A percentile compares a stretch with the other conserved stretches of the same genome.
These are phyloP conservation scores for Diploscapter pachys DNA, from an alignment of 1,140 invertebrate species.

Conservation along the genomic window DNA sequence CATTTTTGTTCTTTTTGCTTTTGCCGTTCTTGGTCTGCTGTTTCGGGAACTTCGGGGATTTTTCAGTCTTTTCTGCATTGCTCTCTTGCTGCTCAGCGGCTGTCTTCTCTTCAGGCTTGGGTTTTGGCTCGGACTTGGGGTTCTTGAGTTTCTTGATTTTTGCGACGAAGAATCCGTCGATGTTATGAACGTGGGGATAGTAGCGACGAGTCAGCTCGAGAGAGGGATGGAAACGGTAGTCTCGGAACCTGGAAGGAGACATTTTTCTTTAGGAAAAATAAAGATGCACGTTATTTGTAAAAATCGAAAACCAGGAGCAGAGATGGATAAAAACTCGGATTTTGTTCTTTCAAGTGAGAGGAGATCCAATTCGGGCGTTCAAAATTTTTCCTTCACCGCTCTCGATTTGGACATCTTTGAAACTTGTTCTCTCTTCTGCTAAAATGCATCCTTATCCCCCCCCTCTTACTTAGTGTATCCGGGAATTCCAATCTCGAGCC, in stretches of 20 bases:
- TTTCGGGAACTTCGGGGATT: too few relatives aligned
- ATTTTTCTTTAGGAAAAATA: too few relatives aligned
- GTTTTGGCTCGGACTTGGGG: constrained; percentile 33
- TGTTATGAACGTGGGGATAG: constrained; percentile 96
- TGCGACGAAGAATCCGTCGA: constrained; percentile 99
- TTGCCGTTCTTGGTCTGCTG: too few relatives aligned
- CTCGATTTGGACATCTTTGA: neutral
- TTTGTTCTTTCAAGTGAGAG: too few relatives aligned
- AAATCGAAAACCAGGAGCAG: too few relatives aligned
- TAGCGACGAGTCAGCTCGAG: constrained; percentile 83
- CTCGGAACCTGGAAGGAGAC: constrained; percentile 65
- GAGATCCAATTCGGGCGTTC: too few relatives aligned
- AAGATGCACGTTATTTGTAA: too few relatives aligned
- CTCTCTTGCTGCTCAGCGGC: constrained; percentile 1
- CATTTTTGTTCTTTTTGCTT: too few relatives aligned
- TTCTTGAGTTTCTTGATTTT: constrained; percentile 70
- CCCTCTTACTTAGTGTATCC: constrained; percentile 78
- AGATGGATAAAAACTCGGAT: too few relatives aligned
- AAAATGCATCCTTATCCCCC: neutral
- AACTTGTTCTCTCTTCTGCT: constrained; percentile 7
- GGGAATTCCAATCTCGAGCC: constrained; percentile 88
- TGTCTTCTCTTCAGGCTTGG: constrained; percentile 10
- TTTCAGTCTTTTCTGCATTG: too few relatives aligned
- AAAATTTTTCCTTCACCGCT: too few relatives aligned
- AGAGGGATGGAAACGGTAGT: constrained; percentile 77